Evolutionary conservation across 2,113 vertebrate genomes (phyloP).

Genomic region (Holacanthus passer): DNA sequence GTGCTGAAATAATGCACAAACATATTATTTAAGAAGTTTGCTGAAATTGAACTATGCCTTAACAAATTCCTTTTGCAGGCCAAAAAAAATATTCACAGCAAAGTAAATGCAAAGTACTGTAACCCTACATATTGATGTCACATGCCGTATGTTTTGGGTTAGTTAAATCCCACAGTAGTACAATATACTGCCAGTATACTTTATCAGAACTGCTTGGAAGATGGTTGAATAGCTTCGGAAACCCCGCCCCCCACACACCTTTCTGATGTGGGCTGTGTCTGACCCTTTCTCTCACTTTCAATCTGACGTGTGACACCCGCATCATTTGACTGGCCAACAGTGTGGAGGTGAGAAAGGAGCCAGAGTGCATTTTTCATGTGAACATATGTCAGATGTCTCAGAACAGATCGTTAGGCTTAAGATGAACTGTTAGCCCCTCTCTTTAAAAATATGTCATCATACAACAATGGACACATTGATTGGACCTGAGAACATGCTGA

Average conservation of each 20-base stretch:
- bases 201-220: too few species aligned
- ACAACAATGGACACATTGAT: not conserved
- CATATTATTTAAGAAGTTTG: too few species aligned
- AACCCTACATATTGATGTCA: not conserved
- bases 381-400: too few species aligned
- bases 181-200: too few species aligned
- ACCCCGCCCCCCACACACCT: not conserved
- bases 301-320: not conserved
- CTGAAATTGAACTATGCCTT: not conserved
- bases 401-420: not conserved
- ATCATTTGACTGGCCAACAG: not conserved
- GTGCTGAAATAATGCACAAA: not conserved
- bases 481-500: not conserved
- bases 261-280: not conserved
- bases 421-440: not conserved
- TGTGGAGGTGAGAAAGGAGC: too few species aligned
- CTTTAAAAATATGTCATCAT: not conserved
- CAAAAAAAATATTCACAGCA: not conserved
- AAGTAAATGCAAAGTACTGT: not conserved
- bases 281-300: not conserved
- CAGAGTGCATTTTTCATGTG: not conserved
- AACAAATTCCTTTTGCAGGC: not conserved
- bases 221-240: too few species aligned
- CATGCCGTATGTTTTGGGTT: not conserved
- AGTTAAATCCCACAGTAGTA: not conserved